A percentile compares a stretch with the other conserved stretches of the same genome.
Conservation (phyloP, 2,888 invertebrate species). For the Nezara viridula region DNA sequence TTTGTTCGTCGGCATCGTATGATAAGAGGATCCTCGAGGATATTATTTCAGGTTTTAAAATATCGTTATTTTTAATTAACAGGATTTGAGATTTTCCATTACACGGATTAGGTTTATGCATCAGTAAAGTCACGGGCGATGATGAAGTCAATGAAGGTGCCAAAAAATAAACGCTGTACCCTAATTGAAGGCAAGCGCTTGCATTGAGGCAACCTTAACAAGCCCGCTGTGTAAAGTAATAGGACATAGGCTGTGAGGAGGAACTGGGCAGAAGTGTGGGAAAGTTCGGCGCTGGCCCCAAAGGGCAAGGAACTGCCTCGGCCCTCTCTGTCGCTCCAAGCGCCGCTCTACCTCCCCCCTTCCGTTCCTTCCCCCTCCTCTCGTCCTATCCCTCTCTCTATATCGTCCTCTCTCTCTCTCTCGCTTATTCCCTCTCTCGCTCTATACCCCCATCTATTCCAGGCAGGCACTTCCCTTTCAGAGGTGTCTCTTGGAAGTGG, state of each 20-base stretch:
- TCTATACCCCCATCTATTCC: slow-evolving; percentile 6
- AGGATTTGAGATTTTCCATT: not conserved
- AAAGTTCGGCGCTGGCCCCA: slow-evolving; percentile 21
- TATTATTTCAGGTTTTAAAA: not conserved
- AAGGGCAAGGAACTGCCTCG: slow-evolving; percentile 36
- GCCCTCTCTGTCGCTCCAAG: not conserved
- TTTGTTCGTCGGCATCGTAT: not conserved
- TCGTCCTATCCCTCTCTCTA: not conserved
- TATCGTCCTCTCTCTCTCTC: not conserved
- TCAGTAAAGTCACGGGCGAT: too few species aligned
- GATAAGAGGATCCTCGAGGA: not conserved
- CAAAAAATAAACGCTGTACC: too few species aligned
- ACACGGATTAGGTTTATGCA: not conserved
- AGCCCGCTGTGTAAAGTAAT: too few species aligned
- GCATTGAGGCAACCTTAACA: too few species aligned
- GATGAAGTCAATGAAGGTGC: too few species aligned
- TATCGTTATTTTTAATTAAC: not conserved
- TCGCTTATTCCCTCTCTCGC: not conserved
- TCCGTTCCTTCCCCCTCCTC: not conserved
- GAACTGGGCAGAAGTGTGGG: slow-evolving; percentile 26
- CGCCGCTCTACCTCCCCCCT: not conserved
- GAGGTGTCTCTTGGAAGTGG: slow-evolving; percentile 8
- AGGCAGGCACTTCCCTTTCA: slow-evolving; percentile 38
- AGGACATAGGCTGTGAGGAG: not conserved
- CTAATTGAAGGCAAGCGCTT: too few species aligned